Conservation (phyloP, 2,113 vertebrate species). For the Mystacornis crossleyi region DNA sequence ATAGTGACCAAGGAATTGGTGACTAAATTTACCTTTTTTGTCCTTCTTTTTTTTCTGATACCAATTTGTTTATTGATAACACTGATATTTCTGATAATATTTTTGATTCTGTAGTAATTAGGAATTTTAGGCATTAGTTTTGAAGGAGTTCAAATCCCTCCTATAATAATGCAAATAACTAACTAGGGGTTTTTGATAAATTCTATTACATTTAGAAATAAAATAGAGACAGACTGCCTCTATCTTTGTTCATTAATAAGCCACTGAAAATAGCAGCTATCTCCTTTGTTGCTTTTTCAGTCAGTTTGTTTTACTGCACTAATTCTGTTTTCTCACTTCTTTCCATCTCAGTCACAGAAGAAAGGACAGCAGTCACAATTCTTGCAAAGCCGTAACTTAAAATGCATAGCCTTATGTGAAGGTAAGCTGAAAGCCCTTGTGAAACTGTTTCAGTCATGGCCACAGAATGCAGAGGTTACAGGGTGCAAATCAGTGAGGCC, state of each 20-base stretch:
- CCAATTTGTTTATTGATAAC: neutral
- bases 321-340: conserved; percentile 37
- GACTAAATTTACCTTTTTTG: neutral
- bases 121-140: neutral
- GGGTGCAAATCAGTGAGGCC: neutral
- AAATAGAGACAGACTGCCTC: neutral
- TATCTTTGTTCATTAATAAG: neutral
- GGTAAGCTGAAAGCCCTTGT: conserved; percentile 73
- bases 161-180: neutral
- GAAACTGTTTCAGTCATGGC: neutral
- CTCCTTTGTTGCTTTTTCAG: neutral
- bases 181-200: neutral
- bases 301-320: neutral
- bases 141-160: neutral
- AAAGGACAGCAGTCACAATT: conserved; percentile 91
- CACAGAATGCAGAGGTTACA: neutral
- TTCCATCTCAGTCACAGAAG: conserved; percentile 83
- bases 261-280: neutral
- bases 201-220: neutral
- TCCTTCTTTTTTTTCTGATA: neutral
- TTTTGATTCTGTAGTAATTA: neutral
- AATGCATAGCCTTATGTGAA: conserved; percentile 96
- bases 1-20: neutral
- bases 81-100: neutral
- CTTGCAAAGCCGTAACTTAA: conserved; percentile 91